These are phyloP conservation scores for Polymixis lichenea DNA, from an alignment of 2,888 invertebrate genomes.

Conservation along the genomic window DNA sequence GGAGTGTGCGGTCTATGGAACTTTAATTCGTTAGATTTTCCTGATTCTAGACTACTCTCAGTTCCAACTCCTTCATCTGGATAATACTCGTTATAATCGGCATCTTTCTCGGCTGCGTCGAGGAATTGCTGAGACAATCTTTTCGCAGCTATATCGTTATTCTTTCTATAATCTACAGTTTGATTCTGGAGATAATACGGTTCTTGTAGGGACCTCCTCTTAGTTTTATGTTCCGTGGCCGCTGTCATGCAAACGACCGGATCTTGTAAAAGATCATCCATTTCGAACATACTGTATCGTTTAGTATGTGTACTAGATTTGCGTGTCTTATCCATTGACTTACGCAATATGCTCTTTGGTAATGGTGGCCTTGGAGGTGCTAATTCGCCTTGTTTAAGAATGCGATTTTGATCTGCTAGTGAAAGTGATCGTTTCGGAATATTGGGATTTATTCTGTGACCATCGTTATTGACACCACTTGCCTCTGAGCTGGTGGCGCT, in stretches of 20 bases:
- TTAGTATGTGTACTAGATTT: conserved; percentile 90
- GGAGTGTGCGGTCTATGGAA: conserved; percentile 88
- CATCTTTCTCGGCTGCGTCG: conserved; percentile 89
- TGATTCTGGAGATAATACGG: conserved; percentile 92
- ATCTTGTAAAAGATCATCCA: conserved; percentile 91
- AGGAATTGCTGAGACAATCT: conserved; percentile 88
- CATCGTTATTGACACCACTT: conserved; percentile 91
- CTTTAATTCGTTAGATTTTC: conserved; percentile 89
- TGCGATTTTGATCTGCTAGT: conserved; percentile 89
- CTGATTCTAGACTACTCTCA: conserved; percentile 91
- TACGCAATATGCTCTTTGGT: conserved; percentile 93
- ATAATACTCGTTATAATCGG: conserved; percentile 89
- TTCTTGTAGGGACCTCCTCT: conserved; percentile 94
- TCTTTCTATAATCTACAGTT: conserved; percentile 87
- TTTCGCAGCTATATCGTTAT: conserved; percentile 89
- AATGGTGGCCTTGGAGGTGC: conserved; percentile 93
- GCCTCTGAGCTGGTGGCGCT: conserved; percentile 94
- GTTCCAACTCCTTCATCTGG: conserved; percentile 92
- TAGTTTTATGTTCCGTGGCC: conserved; percentile 89
- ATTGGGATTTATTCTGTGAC: conserved; percentile 87
- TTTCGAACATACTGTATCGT: conserved; percentile 95
- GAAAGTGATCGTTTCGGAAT: conserved; percentile 93
- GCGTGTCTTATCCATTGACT: conserved; percentile 90
- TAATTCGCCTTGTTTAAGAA: conserved; percentile 86
- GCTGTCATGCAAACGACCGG: conserved; percentile 84